Percentiles rank a stretch among this genome's conserved stretches.
phyloP scores from a whole-genome alignment of 1,140 invertebrate genomes.

The Rhagoletis pomonella region DNA sequence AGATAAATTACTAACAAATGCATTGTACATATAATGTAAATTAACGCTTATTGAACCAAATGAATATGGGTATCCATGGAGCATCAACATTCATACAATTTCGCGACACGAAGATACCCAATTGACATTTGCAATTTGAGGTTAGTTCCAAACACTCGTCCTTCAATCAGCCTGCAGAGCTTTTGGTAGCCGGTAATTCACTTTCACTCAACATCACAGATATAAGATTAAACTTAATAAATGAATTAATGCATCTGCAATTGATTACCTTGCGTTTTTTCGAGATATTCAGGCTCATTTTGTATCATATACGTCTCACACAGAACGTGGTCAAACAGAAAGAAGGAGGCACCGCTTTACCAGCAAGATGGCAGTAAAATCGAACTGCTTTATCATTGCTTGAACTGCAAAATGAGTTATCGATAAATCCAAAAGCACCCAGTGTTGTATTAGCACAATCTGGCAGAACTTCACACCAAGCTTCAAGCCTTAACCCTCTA shows the following conservation, averaged over 20 bases:
- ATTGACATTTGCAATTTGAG: slow-evolving; percentile 62
- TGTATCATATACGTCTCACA: slow-evolving; percentile 72
- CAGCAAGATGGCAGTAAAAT: slow-evolving; percentile 62
- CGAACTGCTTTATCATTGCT: background rate
- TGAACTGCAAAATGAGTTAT: slow-evolving; percentile 7
- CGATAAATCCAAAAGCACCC: background rate
- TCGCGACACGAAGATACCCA: background rate
- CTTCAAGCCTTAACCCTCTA: too few species aligned
- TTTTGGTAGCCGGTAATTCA: slow-evolving; percentile 4
- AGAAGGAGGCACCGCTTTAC: slow-evolving; percentile 67
- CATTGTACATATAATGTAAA: background rate
- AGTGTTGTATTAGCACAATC: too few species aligned
- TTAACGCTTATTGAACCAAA: background rate
- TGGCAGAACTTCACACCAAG: too few species aligned
- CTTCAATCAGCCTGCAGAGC: background rate
- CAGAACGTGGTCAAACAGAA: slow-evolving; percentile 74
- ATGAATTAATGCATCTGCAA: slow-evolving; percentile 46
- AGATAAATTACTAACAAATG: slow-evolving; percentile 15
- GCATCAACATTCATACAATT: background rate
- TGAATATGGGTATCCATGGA: background rate
- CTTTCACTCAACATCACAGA: slow-evolving; percentile 34
- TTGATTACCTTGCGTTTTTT: slow-evolving; percentile 76
- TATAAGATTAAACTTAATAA: slow-evolving; percentile 57
- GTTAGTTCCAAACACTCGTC: slow-evolving; percentile 60
- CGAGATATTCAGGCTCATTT: slow-evolving; percentile 75